phyloP scores from a whole-genome alignment of 2,113 vertebrate genomes.

The Nesogale talazaci region DNA sequence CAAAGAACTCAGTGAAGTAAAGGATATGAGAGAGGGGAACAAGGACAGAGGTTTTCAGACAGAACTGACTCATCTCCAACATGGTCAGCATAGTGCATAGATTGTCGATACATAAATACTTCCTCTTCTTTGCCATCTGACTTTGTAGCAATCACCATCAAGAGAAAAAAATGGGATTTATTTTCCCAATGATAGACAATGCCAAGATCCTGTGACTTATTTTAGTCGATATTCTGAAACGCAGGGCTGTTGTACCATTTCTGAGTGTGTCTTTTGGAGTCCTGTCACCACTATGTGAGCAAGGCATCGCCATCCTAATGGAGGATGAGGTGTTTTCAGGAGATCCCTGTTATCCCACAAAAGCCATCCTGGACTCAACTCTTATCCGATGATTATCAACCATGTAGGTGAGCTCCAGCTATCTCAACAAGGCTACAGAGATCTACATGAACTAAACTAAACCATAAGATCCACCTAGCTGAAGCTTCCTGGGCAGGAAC shows the following conservation, averaged over 20 bases:
- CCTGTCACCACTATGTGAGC: neutral
- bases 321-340: neutral
- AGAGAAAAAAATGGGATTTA: neutral
- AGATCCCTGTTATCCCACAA: neutral
- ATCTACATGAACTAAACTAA: neutral
- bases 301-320: neutral
- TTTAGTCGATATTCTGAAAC: neutral
- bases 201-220: neutral
- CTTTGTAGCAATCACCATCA: neutral
- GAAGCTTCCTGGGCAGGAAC: neutral
- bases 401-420: neutral
- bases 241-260: neutral
- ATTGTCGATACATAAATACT: neutral
- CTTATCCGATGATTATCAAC: neutral
- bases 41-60: neutral
- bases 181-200: slow-evolving; percentile 6
- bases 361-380: neutral
- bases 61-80: neutral
- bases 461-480: neutral
- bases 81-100: neutral
- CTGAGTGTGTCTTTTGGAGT: neutral
- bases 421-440: neutral
- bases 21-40: neutral
- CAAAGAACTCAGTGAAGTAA: neutral
- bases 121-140: neutral